These are phyloP conservation scores for Meloidogyne chitwoodi DNA, from an alignment of 1,140 invertebrate genomes.

Conservation along the genomic window DNA sequence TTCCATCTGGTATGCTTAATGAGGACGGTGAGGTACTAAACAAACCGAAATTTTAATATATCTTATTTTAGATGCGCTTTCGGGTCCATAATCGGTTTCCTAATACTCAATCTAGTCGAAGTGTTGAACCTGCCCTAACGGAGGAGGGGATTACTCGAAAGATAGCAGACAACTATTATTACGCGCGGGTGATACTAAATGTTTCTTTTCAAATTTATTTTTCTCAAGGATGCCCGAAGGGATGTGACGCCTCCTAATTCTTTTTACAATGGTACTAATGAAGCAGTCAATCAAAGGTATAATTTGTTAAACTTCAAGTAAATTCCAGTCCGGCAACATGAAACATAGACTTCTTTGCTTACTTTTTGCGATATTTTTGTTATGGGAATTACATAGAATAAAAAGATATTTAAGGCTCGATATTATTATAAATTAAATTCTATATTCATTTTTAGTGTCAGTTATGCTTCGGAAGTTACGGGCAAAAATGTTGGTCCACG, in stretches of 20 bases:
- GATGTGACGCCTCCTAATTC: constrained; percentile 24
- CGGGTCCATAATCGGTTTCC: constrained; percentile 24
- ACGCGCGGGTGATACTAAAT: background rate
- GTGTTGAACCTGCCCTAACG: constrained; percentile 21
- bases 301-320: background rate
- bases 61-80: background rate
- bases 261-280: constrained; percentile 23
- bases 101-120: constrained; percentile 33
- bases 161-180: constrained; percentile 37
- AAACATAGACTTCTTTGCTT: too few species aligned
- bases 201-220: background rate
- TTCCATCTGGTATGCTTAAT: background rate
- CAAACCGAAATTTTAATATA: background rate
- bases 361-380: too few species aligned
- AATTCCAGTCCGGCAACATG: too few species aligned
- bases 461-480: background rate
- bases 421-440: too few species aligned
- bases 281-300: background rate
- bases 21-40: background rate
- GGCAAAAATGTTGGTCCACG: constrained; percentile 27
- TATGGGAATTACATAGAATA: too few species aligned
- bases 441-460: background rate
- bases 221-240: constrained; percentile 27
- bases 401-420: too few species aligned
- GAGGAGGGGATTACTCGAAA: constrained; percentile 33